These are phyloP conservation scores for Callospermophilus lateralis DNA, from an alignment of 2,113 vertebrate genomes.

Conservation along the genomic window DNA sequence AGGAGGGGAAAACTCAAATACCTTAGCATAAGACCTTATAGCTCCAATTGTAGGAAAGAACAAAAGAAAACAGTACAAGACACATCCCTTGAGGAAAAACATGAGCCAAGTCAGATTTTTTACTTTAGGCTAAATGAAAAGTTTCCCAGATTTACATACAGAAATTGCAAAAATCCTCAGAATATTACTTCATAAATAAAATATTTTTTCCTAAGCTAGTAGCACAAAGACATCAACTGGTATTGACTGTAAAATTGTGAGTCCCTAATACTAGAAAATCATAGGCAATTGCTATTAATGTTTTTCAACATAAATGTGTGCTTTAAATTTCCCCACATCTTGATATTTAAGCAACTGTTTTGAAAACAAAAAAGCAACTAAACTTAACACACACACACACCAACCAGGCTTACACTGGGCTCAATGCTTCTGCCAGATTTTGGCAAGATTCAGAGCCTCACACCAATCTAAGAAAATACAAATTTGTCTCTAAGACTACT, in stretches of 20 bases:
- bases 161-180: neutral
- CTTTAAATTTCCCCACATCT: neutral
- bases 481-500: neutral
- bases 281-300: neutral
- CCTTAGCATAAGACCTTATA: neutral
- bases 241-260: neutral
- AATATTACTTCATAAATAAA: neutral
- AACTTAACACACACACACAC: neutral
- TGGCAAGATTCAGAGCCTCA: neutral
- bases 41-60: neutral
- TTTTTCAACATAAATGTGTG: neutral
- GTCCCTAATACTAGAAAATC: conserved; percentile 5
- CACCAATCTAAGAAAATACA: neutral
- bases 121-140: conserved; percentile 47
- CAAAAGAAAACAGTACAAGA: neutral
- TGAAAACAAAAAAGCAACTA: neutral
- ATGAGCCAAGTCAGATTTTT: neutral
- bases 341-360: neutral
- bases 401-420: neutral
- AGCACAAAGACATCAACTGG: neutral
- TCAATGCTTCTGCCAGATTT: neutral
- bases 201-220: neutral
- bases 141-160: neutral
- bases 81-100: neutral
- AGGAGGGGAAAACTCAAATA: neutral